Evolutionary conservation across 2,113 vertebrate genomes (phyloP).

Genomic region (Trichechus manatus): DNA sequence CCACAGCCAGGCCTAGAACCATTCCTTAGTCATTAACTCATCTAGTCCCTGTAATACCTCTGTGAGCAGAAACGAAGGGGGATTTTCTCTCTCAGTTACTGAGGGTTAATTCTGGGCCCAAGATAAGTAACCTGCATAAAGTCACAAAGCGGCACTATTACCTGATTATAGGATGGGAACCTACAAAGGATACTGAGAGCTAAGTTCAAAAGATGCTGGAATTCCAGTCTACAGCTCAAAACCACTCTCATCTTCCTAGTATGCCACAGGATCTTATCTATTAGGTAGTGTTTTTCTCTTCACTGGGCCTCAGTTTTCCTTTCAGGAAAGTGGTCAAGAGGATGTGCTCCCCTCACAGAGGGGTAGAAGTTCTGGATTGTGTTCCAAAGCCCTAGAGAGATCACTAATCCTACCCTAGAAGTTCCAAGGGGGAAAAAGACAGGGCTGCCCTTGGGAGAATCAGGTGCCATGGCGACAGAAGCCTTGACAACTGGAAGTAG

Average conservation of each 20-base stretch:
- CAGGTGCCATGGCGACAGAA: constrained; percentile 66
- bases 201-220: not conserved
- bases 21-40: not conserved
- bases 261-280: constrained; percentile 28
- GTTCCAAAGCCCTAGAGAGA: constrained; percentile 23
- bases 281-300: not conserved
- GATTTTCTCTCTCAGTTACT: not conserved
- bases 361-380: not conserved
- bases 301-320: constrained; percentile 33
- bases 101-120: not conserved
- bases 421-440: constrained; percentile 27
- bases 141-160: not conserved
- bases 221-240: constrained; percentile 6
- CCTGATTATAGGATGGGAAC: not conserved
- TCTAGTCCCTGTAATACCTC: not conserved
- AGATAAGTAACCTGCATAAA: not conserved
- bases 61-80: not conserved
- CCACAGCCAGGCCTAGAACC: not conserved
- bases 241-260: not conserved
- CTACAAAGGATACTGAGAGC: not conserved
- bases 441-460: constrained; percentile 15
- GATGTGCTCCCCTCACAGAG: not conserved
- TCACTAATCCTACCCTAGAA: not conserved
- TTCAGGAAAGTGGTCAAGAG: constrained; percentile 15
- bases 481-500: constrained; percentile 66